These are phyloP conservation scores for Drosophila nigrodunni DNA, from an alignment of 1,140 invertebrate genomes.

Conservation along the genomic window DNA sequence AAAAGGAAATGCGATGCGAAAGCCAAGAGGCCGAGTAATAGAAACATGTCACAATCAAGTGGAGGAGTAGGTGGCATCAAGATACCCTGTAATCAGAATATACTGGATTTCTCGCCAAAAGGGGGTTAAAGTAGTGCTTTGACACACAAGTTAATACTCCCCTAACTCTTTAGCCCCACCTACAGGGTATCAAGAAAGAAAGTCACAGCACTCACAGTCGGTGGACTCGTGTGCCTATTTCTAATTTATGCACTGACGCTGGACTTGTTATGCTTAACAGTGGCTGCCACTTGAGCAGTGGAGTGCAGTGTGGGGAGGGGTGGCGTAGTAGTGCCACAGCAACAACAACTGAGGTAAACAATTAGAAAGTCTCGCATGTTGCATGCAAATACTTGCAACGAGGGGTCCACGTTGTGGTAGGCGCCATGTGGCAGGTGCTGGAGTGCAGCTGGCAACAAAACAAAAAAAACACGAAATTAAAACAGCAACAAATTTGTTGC, in stretches of 20 bases:
- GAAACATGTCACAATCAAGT: neutral
- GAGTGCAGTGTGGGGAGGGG: neutral
- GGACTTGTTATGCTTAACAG: conserved; percentile 68
- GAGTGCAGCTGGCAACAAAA: conserved; percentile 68
- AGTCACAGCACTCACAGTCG: neutral
- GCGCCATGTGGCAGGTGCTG: conserved; percentile 30
- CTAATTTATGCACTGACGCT: conserved; percentile 74
- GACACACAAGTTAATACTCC: neutral
- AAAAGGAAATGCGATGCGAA: conserved; percentile 35
- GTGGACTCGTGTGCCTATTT: conserved; percentile 61
- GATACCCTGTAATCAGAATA: conserved; percentile 23
- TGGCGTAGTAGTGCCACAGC: neutral
- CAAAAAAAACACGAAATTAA: conserved; percentile 76
- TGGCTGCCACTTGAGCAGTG: conserved; percentile 32
- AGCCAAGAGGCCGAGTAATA: conserved; percentile 1
- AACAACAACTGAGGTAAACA: conserved; percentile 46
- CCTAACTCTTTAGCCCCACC: neutral
- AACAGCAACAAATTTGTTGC: conserved; percentile 79
- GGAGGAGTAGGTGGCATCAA: neutral
- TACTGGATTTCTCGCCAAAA: too few species aligned
- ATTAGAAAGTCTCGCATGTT: conserved; percentile 74
- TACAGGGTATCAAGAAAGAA: conserved; percentile 10
- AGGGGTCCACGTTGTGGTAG: neutral
- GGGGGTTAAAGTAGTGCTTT: too few species aligned
- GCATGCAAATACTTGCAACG: conserved; percentile 39